Conservation (phyloP, 2,113 vertebrate genomes). For the Channa maculata region DNA sequence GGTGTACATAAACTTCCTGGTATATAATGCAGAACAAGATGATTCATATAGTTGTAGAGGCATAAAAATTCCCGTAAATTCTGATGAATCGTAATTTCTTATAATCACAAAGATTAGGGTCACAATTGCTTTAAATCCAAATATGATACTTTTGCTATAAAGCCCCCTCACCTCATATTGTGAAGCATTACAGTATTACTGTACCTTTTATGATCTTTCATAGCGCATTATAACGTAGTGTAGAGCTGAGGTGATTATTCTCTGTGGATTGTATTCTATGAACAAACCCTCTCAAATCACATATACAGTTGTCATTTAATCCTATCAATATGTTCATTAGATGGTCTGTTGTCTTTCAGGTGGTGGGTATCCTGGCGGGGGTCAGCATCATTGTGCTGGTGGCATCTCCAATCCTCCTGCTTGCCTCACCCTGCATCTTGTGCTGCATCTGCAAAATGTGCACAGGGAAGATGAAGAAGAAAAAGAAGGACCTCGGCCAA, state of each 20-base stretch:
- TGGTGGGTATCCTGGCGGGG: slow-evolving; percentile 95
- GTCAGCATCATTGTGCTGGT: slow-evolving; percentile 92
- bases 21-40: not conserved
- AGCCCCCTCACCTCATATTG: not conserved
- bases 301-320: not conserved
- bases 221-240: too few species aligned
- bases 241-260: not conserved
- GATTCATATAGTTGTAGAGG: not conserved
- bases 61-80: too few species aligned
- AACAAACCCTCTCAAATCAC: not conserved
- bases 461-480: slow-evolving; percentile 84
- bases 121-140: too few species aligned
- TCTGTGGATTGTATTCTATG: not conserved
- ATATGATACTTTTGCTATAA: not conserved
- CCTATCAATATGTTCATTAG: not conserved
- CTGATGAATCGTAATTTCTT: too few species aligned
- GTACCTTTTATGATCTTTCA: too few species aligned
- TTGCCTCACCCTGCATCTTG: slow-evolving; percentile 96
- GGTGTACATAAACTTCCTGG: not conserved
- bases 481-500: slow-evolving; percentile 68
- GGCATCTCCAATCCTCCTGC: slow-evolving; percentile 92
- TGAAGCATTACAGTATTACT: not conserved
- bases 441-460: slow-evolving; percentile 96
- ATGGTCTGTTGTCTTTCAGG: slow-evolving; percentile 79
- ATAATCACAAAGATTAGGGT: too few species aligned